phyloP scores from a whole-genome alignment of 1,140 invertebrate genomes.

The Trichonephila clavipes region DNA sequence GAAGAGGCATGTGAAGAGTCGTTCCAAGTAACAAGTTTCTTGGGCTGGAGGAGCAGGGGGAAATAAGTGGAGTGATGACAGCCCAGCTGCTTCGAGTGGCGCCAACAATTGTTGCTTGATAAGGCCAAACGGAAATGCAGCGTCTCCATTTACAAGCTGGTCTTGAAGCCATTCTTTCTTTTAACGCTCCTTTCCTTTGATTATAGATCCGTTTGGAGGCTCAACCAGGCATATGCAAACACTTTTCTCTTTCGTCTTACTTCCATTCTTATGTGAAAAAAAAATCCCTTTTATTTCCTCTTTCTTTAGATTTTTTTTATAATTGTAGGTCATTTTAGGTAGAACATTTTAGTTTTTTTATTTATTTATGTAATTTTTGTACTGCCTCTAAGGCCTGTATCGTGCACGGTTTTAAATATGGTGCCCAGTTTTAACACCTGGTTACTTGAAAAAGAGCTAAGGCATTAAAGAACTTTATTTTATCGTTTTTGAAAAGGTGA shows the following conservation, averaged over 20 bases:
- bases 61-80: constrained; percentile 31
- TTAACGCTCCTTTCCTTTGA: neutral
- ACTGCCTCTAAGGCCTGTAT: neutral
- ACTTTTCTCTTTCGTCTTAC: neutral
- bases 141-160: constrained; percentile 30
- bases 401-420: neutral
- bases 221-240: constrained; percentile 39
- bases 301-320: neutral
- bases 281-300: neutral
- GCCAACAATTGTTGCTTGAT: constrained; percentile 55
- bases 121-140: constrained; percentile 43
- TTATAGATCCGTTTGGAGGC: constrained; percentile 21
- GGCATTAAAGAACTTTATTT: neutral
- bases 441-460: neutral
- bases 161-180: constrained; percentile 1
- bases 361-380: neutral
- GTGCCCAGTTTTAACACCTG: neutral
- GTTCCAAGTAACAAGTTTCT: constrained; percentile 24
- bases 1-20: neutral
- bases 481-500: neutral
- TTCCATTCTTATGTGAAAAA: neutral
- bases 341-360: neutral
- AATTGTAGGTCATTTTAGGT: neutral
- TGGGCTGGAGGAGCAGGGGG: neutral
- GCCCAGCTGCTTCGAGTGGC: constrained; percentile 31